Percentiles rank a stretch among this genome's conserved stretches.
phyloP scores from a whole-genome alignment of 2,888 invertebrate genomes.

The Chrysina gloriosa region DNA sequence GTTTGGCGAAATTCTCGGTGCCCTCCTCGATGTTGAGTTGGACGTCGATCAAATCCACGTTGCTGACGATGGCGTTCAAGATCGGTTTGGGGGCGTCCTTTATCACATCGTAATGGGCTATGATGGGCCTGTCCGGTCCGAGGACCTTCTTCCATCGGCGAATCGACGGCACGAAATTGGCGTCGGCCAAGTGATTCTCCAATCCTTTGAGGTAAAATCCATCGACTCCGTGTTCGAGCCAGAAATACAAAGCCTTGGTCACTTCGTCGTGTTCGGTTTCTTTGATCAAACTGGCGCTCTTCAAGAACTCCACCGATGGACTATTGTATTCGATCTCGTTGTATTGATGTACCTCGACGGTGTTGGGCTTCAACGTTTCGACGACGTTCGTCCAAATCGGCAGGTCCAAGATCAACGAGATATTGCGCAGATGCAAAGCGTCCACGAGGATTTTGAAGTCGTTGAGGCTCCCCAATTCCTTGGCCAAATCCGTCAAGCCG shows the following conservation, averaged over 20 bases:
- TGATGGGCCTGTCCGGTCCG: slow-evolving; percentile 73
- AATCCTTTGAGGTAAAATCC: slow-evolving; percentile 90
- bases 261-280: slow-evolving; percentile 62
- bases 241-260: slow-evolving; percentile 73
- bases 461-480: slow-evolving; percentile 74
- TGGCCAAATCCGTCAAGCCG: slow-evolving; percentile 74
- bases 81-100: slow-evolving; percentile 64
- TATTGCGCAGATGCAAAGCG: slow-evolving; percentile 75
- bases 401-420: slow-evolving; percentile 83
- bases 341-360: slow-evolving; percentile 46
- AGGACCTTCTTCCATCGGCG: slow-evolving; percentile 77
- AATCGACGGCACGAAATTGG: slow-evolving; percentile 70
- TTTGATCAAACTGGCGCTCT: slow-evolving; percentile 23
- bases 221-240: slow-evolving; percentile 83
- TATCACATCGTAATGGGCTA: slow-evolving; percentile 73
- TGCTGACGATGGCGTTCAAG: slow-evolving; percentile 72
- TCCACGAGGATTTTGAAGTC: slow-evolving; percentile 72
- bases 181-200: slow-evolving; percentile 73
- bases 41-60: slow-evolving; percentile 80
- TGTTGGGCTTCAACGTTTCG: slow-evolving; percentile 56
- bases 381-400: slow-evolving; percentile 72
- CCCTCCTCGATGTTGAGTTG: slow-evolving; percentile 72
- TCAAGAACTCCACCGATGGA: slow-evolving; percentile 50
- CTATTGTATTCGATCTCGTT: slow-evolving; percentile 49
- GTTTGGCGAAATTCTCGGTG: slow-evolving; percentile 69